Evolutionary conservation across 2,888 invertebrate species (phyloP).

Genomic region (Eupithecia centaureata): DNA sequence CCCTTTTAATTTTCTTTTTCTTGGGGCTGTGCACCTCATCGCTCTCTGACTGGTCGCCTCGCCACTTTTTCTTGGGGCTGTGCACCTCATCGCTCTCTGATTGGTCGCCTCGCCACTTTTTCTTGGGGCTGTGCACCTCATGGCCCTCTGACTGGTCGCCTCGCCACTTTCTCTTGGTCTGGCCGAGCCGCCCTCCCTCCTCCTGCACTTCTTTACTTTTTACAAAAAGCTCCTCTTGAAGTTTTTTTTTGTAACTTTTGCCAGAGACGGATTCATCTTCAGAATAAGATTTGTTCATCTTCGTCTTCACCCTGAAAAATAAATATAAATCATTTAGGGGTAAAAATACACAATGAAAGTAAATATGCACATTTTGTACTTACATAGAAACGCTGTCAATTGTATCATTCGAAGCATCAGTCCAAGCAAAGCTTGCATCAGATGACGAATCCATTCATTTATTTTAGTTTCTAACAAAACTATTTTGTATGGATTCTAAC

Average conservation of each 20-base stretch:
- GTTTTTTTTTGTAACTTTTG: slow-evolving; percentile 36
- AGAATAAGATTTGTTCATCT: slow-evolving; percentile 19
- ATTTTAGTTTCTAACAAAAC: not conserved
- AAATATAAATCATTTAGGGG: not conserved
- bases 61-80: slow-evolving; percentile 41
- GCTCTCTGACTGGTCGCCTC: slow-evolving; percentile 33
- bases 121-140: slow-evolving; percentile 32
- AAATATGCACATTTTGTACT: slow-evolving; percentile 11
- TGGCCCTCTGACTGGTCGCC: slow-evolving; percentile 33
- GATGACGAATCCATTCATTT: slow-evolving; percentile 39
- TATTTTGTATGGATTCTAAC: no score
- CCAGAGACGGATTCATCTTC: slow-evolving; percentile 38
- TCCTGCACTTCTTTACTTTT: not conserved
- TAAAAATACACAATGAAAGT: not conserved
- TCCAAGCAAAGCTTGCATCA: slow-evolving; percentile 41
- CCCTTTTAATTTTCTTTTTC: slow-evolving; percentile 53
- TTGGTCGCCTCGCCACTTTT: slow-evolving; percentile 37
- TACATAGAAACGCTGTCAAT: slow-evolving; percentile 29
- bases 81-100: slow-evolving; percentile 28
- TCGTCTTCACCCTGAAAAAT: slow-evolving; percentile 33
- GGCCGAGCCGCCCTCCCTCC: not conserved
- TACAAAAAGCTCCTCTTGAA: slow-evolving; percentile 33
- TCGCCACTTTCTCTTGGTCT: slow-evolving; percentile 33
- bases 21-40: slow-evolving; percentile 31
- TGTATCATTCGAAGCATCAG: slow-evolving; percentile 36